Evolutionary conservation across 1,140 invertebrate genomes (phyloP).

Genomic region (Drosophila pachea): DNA sequence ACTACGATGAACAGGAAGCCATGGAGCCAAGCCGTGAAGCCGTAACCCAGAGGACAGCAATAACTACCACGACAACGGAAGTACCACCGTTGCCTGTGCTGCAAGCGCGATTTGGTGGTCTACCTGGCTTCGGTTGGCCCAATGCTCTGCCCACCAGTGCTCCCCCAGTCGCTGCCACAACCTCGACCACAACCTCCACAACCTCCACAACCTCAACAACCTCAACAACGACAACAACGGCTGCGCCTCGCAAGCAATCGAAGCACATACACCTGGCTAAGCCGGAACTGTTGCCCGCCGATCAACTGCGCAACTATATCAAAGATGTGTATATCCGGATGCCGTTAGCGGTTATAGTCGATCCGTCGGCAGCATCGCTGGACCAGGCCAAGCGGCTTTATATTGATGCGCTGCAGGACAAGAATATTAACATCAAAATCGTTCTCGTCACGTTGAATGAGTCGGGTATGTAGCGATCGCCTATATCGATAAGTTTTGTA

Average conservation of each 20-base stretch:
- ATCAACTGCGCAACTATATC: conserved; percentile 80
- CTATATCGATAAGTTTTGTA: neutral
- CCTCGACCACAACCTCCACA: conserved; percentile 9
- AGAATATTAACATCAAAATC: conserved; percentile 75
- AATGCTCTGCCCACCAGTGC: conserved; percentile 3
- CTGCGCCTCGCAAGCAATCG: conserved; percentile 51
- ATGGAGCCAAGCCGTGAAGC: conserved; percentile 8
- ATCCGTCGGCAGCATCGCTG: conserved; percentile 79
- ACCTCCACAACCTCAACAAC: conserved; percentile 39
- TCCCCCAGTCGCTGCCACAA: conserved; percentile 13
- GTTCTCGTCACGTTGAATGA: conserved; percentile 76
- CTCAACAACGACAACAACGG: conserved; percentile 42
- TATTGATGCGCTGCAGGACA: conserved; percentile 77
- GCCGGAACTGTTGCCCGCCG: conserved; percentile 66
- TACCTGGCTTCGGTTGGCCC: conserved; percentile 17
- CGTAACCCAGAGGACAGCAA: neutral
- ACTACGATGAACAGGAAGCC: conserved; percentile 54
- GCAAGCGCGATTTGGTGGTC: conserved; percentile 47
- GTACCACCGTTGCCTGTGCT: conserved; percentile 34
- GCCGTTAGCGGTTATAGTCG: conserved; percentile 81
- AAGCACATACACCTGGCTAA: conserved; percentile 62
- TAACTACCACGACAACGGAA: conserved; percentile 21
- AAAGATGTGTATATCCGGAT: conserved; percentile 81
- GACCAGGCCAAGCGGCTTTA: conserved; percentile 80
- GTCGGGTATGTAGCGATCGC: conserved; percentile 67